A percentile compares a stretch with the other conserved stretches of the same genome.
Evolutionary conservation across 2,113 vertebrate genomes (phyloP).

Genomic region (Hylia prasina): DNA sequence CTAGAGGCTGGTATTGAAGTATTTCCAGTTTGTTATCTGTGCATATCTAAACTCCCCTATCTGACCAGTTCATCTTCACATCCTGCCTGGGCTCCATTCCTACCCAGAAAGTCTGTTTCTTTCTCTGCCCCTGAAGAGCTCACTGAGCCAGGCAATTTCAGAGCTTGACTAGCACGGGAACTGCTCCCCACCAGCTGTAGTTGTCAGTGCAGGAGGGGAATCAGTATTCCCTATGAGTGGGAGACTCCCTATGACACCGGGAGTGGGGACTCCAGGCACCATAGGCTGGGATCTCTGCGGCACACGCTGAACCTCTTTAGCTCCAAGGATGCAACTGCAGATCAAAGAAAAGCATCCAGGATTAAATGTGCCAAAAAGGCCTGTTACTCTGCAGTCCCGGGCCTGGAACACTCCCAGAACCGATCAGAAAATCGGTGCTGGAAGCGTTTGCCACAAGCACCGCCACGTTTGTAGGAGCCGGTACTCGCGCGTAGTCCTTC

Average conservation of each 20-base stretch:
- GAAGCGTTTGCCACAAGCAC: rapidly evolving
- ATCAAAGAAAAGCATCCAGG: rapidly evolving
- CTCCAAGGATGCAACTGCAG: rapidly evolving
- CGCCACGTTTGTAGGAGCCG: rapidly evolving
- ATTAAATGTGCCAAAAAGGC: no score
- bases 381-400: rapidly evolving
- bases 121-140: neutral
- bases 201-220: neutral
- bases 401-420: neutral
- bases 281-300: rapidly evolving
- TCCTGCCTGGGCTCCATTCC: neutral
- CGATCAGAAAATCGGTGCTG: rapidly evolving
- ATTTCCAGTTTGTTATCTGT: neutral
- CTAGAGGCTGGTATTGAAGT: neutral
- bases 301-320: neutral
- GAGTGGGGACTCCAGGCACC: no score
- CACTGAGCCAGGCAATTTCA: rapidly evolving
- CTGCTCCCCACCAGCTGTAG: neutral
- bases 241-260: no score
- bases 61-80: neutral
- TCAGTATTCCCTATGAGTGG: rapidly evolving
- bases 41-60: neutral
- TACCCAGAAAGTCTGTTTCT: neutral
- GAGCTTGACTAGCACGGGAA: neutral
- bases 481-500: rapidly evolving